These are phyloP conservation scores for Tautogolabrus adspersus DNA, from an alignment of 2,113 vertebrate genomes.

Conservation along the genomic window DNA sequence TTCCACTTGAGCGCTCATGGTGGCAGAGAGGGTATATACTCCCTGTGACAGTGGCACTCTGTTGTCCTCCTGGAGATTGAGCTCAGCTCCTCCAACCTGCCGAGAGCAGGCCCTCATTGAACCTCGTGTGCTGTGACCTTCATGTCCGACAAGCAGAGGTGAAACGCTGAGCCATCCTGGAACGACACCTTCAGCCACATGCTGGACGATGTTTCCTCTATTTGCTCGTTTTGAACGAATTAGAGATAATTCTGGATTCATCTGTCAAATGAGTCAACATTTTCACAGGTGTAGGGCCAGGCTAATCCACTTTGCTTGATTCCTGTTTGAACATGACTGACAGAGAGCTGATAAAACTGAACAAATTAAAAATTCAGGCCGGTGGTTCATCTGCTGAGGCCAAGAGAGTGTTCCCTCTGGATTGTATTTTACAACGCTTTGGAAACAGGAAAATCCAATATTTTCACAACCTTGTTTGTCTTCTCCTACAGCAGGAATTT, in stretches of 20 bases:
- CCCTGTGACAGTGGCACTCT: slow-evolving; percentile 70
- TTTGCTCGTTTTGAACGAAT: slow-evolving; percentile 61
- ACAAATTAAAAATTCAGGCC: slow-evolving; percentile 53
- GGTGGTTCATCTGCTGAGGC: slow-evolving; percentile 56
- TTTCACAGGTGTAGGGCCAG: slow-evolving; percentile 57
- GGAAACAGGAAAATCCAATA: slow-evolving; percentile 1
- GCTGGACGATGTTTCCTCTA: slow-evolving; percentile 37
- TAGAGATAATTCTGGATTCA: slow-evolving; percentile 69
- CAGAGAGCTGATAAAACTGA: slow-evolving; percentile 70
- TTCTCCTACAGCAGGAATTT: not conserved
- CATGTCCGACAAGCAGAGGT: slow-evolving; percentile 73
- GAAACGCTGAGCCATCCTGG: slow-evolving; percentile 54
- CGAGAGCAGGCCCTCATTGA: slow-evolving; percentile 56
- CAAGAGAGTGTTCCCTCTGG: slow-evolving; percentile 52
- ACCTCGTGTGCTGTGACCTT: slow-evolving; percentile 69
- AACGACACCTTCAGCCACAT: slow-evolving; percentile 44
- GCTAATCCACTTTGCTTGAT: slow-evolving; percentile 72
- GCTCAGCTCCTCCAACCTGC: slow-evolving; percentile 65
- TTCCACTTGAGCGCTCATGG: slow-evolving; percentile 77
- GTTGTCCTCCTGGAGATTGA: slow-evolving; percentile 72
- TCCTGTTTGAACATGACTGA: slow-evolving; percentile 70
- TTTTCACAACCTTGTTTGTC: not conserved
- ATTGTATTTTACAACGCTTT: slow-evolving; percentile 19
- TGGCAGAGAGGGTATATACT: slow-evolving; percentile 68
- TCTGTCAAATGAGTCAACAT: slow-evolving; percentile 68